Percentiles rank a stretch among this genome's conserved stretches.
Conservation (phyloP, 2,113 vertebrate genomes). For the Callochromis pleurospilus region DNA sequence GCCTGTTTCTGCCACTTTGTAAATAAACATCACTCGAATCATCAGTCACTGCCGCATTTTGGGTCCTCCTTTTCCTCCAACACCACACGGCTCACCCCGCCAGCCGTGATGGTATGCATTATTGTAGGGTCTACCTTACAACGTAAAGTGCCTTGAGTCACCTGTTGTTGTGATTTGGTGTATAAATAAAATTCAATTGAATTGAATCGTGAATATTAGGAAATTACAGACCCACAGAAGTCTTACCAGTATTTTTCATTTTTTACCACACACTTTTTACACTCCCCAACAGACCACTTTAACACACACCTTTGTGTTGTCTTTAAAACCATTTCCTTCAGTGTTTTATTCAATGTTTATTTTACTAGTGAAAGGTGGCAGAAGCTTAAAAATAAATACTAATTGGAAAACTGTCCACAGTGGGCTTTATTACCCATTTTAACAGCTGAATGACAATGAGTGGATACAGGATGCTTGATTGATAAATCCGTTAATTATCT, state of each 20-base stretch:
- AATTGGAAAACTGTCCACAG: neutral
- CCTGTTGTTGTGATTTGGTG: neutral
- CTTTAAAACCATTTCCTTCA: neutral
- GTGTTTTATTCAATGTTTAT: neutral
- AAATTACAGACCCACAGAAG: neutral
- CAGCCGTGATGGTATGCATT: neutral
- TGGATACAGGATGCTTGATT: neutral
- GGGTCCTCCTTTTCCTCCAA: no score
- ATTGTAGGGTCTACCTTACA: neutral
- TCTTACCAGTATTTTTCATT: neutral
- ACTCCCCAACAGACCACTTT: neutral
- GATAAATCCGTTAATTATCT: slow-evolving; percentile 4
- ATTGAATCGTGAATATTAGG: neutral
- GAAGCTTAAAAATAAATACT: neutral
- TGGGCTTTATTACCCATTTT: neutral
- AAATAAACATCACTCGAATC: no score
- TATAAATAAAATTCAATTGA: neutral
- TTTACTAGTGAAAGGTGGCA: fast-evolving
- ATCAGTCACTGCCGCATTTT: no score
- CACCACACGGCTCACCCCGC: no score
- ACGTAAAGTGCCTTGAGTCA: fast-evolving
- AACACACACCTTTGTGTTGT: neutral
- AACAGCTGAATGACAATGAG: neutral
- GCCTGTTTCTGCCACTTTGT: no score
- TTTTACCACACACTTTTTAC: neutral